A percentile compares a stretch with the other conserved stretches of the same genome.
These are phyloP conservation scores for Edolisoma coerulescens DNA, from an alignment of 2,113 vertebrate genomes.

Conservation along the genomic window DNA sequence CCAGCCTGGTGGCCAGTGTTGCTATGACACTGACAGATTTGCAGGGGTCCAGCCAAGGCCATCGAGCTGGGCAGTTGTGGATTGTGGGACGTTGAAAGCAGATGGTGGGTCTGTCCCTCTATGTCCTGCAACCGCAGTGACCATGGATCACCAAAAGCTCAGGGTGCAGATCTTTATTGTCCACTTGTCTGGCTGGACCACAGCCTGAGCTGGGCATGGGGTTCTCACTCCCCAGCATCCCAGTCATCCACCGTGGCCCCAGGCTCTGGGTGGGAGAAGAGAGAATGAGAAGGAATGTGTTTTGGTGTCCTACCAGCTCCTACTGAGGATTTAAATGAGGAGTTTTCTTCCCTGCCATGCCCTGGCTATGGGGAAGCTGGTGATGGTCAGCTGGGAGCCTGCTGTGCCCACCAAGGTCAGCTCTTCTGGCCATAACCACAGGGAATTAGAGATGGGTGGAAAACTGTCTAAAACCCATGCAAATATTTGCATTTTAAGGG, in stretches of 20 bases:
- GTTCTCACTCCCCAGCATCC: neutral
- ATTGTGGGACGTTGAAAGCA: rapidly evolving
- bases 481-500: constrained; percentile 27
- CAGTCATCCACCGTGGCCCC: rapidly evolving
- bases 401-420: rapidly evolving
- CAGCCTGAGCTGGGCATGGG: neutral
- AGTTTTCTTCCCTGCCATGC: neutral
- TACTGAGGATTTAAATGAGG: neutral
- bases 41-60: neutral
- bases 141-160: neutral
- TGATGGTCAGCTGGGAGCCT: neutral
- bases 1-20: neutral
- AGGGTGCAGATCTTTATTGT: neutral
- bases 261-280: neutral
- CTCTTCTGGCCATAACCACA: neutral
- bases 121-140: neutral
- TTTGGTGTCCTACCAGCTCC: neutral
- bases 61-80: rapidly evolving
- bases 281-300: rapidly evolving
- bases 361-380: neutral
- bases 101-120: neutral
- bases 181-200: neutral
- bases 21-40: rapidly evolving
- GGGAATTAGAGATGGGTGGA: neutral
- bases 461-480: neutral